phyloP scores from a whole-genome alignment of 2,797 vertebrate species.

The Iguana delicatissima region DNA sequence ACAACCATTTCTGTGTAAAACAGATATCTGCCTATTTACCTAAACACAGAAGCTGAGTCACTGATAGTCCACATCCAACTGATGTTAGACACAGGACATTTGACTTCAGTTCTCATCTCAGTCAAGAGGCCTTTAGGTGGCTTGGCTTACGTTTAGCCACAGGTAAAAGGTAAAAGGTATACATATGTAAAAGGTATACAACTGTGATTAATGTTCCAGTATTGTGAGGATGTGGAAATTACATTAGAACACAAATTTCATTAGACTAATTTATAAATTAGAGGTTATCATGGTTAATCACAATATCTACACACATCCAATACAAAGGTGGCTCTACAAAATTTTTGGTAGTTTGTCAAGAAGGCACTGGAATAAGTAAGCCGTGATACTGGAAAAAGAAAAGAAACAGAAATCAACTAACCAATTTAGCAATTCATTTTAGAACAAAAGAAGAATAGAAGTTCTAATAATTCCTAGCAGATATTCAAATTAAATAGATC shows the following conservation, averaged over 20 bases:
- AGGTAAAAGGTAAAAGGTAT: not conserved
- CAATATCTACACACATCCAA: not conserved
- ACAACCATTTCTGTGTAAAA: not conserved
- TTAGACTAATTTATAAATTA: no score
- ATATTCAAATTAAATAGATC: not conserved
- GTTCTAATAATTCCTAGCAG: not conserved
- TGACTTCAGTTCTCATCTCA: not conserved
- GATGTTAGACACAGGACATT: not conserved
- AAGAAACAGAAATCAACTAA: conserved; percentile 1
- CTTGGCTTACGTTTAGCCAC: not conserved
- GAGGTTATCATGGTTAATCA: not conserved
- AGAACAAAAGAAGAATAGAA: not conserved
- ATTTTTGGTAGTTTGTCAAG: not conserved
- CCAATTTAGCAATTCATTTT: not conserved
- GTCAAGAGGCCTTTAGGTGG: not conserved
- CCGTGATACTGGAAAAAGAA: not conserved
- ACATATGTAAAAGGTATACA: not conserved
- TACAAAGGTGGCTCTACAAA: not conserved
- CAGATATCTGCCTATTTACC: not conserved
- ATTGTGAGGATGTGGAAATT: not conserved
- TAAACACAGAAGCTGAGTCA: not conserved
- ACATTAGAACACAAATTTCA: no score
- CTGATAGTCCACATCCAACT: not conserved
- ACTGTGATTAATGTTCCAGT: not conserved
- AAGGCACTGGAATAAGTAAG: not conserved